Percentiles rank a stretch among this genome's conserved stretches.
Evolutionary conservation across 2,888 invertebrate species (phyloP).

Genomic region (Acrocyrtus sp.): DNA sequence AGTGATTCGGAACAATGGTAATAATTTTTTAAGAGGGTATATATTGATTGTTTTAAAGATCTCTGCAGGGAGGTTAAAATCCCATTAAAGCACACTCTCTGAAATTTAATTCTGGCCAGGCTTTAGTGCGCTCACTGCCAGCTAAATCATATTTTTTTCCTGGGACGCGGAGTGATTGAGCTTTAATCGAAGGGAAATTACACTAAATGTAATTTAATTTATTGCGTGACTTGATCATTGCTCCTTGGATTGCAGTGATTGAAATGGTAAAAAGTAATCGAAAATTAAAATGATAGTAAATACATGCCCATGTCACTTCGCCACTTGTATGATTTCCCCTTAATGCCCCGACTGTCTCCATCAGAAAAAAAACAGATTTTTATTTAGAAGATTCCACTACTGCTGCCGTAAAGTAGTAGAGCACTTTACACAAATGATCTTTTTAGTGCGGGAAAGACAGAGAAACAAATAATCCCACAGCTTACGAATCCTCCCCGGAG

Average conservation of each 20-base stretch:
- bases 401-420: background rate
- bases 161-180: slow-evolving; percentile 6
- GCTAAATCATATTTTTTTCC: slow-evolving; percentile 23
- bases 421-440: no score
- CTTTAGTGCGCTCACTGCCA: no score
- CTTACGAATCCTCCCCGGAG: slow-evolving; percentile 20
- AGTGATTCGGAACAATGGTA: slow-evolving; percentile 16
- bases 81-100: slow-evolving; percentile 23
- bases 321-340: background rate
- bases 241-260: background rate
- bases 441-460: no score
- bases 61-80: slow-evolving; percentile 37
- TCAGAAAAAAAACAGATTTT: background rate
- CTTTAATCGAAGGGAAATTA: slow-evolving; percentile 25
- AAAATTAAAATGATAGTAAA: background rate
- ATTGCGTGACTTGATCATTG: no score
- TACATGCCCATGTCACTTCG: background rate
- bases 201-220: slow-evolving; percentile 35
- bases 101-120: no score
- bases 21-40: slow-evolving; percentile 52
- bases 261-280: slow-evolving; percentile 6
- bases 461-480: slow-evolving; percentile 11
- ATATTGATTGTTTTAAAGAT: slow-evolving; percentile 47
- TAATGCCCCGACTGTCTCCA: background rate
- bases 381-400: background rate